These are phyloP conservation scores for Clusia tigrina DNA, from an alignment of 2,888 invertebrate species.

Conservation along the genomic window DNA sequence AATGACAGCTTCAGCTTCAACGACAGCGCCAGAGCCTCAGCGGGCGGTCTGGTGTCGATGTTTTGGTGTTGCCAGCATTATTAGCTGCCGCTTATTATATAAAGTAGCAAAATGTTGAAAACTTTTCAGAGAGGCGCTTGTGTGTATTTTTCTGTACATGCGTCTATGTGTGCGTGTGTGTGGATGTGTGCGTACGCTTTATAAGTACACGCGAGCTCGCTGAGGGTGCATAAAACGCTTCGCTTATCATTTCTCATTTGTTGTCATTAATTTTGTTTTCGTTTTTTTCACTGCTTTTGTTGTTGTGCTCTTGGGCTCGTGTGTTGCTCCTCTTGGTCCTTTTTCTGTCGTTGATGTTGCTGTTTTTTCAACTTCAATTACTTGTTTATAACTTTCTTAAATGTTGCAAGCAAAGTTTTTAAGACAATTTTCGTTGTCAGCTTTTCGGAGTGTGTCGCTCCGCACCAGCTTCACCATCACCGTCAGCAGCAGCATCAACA, in stretches of 20 bases:
- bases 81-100: slow-evolving; percentile 9
- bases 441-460: not conserved
- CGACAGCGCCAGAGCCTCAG: too few relatives aligned
- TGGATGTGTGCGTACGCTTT: not conserved
- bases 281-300: too few relatives aligned
- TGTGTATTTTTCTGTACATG: not conserved
- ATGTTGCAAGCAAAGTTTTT: slow-evolving; percentile 16
- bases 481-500: not conserved
- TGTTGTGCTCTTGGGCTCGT: not conserved
- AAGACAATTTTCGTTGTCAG: not conserved
- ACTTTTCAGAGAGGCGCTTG: not conserved
- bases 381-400: slow-evolving; percentile 30
- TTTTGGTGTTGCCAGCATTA: not conserved
- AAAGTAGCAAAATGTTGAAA: not conserved
- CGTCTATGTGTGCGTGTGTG: not conserved
- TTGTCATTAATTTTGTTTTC: slow-evolving; percentile 22
- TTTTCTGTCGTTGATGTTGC: slow-evolving; percentile 1
- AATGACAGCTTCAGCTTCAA: not conserved
- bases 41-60: not conserved
- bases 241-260: slow-evolving; percentile 25
- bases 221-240: slow-evolving; percentile 10
- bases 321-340: not conserved
- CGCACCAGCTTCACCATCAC: not conserved
- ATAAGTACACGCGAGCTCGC: not conserved
- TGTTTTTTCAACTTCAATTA: slow-evolving; percentile 24